These are phyloP conservation scores for Clunio marinus DNA, from an alignment of 2,888 invertebrate species.

Conservation along the genomic window DNA sequence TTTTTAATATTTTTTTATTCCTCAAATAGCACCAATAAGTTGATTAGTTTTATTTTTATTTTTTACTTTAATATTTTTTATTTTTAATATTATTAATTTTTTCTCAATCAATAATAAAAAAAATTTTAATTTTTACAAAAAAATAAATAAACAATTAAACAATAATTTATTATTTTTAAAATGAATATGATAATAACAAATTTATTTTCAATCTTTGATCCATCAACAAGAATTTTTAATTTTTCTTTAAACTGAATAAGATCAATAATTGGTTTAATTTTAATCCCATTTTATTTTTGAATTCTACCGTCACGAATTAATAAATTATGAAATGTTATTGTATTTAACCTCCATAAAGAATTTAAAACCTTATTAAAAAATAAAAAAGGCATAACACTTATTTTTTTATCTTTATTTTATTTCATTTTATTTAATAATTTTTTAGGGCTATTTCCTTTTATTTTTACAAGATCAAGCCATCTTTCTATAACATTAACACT, in stretches of 20 bases:
- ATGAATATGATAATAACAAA: conserved; percentile 67
- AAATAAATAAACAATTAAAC: conserved; percentile 44
- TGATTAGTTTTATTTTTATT: conserved; percentile 52
- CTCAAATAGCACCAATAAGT: conserved; percentile 63
- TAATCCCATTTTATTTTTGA: conserved; percentile 56
- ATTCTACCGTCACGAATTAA: conserved; percentile 55
- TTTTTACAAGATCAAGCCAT: conserved; percentile 66
- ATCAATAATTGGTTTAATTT: conserved; percentile 53
- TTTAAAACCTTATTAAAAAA: conserved; percentile 57
- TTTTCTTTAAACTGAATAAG: conserved; percentile 60
- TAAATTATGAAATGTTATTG: conserved; percentile 54
- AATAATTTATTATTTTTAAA: too few species aligned
- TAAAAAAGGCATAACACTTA: conserved; percentile 54
- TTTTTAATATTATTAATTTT: conserved; percentile 56
- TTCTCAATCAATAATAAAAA: conserved; percentile 50
- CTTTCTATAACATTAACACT: conserved; percentile 57
- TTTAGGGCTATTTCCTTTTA: conserved; percentile 65
- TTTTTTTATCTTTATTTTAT: conserved; percentile 58
- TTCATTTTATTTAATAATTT: conserved; percentile 65
- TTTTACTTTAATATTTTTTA: conserved; percentile 51
- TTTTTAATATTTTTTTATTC: conserved; percentile 60
- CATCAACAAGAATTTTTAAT: conserved; percentile 54
- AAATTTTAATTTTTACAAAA: conserved; percentile 45
- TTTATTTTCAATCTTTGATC: conserved; percentile 66
- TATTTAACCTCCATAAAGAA: conserved; percentile 54